A percentile compares a stretch with the other conserved stretches of the same genome.
Evolutionary conservation across 2,888 invertebrate genomes (phyloP).

Genomic region (Apamea sordens): DNA sequence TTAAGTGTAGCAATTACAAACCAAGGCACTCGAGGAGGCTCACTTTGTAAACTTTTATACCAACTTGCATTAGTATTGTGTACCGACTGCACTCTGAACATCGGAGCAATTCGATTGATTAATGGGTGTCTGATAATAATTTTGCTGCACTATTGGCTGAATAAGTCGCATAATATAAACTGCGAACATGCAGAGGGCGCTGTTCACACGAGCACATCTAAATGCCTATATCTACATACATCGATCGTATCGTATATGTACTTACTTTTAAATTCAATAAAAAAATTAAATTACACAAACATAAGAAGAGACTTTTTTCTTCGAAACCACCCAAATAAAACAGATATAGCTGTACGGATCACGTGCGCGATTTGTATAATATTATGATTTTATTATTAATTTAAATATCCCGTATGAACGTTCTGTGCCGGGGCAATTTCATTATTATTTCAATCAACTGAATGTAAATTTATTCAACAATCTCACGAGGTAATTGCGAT

Average conservation of each 20-base stretch:
- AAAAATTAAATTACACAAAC: conserved; percentile 77
- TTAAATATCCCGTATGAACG: conserved; percentile 88
- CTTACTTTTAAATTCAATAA: conserved; percentile 61
- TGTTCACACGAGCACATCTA: background rate
- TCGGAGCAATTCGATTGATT: conserved; percentile 20
- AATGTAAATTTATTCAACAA: conserved; percentile 91
- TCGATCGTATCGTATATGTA: background rate
- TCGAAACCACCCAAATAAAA: conserved; percentile 82
- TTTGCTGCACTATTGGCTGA: background rate
- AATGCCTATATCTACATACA: background rate
- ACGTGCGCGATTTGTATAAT: conserved; percentile 85
- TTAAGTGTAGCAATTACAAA: no score
- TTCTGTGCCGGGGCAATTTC: conserved; percentile 89
- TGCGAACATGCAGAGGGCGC: conserved; percentile 1
- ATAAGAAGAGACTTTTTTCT: conserved; percentile 69
- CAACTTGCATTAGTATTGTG: conserved; percentile 3
- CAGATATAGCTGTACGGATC: conserved; percentile 78
- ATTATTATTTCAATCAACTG: conserved; percentile 91
- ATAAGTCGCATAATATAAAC: background rate
- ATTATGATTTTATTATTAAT: conserved; percentile 90
- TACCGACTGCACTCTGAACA: background rate
- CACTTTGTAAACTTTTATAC: no score
- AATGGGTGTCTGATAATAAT: conserved; percentile 10
- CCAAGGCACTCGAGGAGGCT: no score
- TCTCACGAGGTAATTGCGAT: conserved; percentile 90